Evolutionary conservation across 2,113 vertebrate species (phyloP).

Genomic region (Dromas ardeola): DNA sequence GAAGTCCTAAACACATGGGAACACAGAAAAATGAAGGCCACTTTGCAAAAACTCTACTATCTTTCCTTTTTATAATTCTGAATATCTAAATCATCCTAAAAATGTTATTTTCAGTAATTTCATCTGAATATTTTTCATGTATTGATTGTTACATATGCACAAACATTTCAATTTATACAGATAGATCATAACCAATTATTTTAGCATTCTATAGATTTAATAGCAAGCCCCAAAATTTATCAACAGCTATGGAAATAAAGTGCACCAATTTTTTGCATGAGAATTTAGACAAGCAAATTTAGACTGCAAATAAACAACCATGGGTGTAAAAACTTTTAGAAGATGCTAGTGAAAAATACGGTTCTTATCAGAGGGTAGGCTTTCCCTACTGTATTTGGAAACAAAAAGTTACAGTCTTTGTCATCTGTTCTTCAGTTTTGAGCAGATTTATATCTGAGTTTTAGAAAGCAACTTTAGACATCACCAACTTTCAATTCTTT

Average conservation of each 20-base stretch:
- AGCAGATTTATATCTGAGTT: neutral
- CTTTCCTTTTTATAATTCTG: neutral
- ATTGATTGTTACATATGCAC: neutral
- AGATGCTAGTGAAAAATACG: neutral
- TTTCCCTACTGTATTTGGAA: neutral
- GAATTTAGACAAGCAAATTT: neutral
- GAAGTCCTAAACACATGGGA: neutral
- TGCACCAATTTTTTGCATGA: neutral
- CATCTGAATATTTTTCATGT: neutral
- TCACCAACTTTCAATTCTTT: neutral
- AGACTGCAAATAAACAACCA: neutral
- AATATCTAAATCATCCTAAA: neutral
- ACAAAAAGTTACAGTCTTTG: neutral
- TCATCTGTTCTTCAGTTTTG: neutral
- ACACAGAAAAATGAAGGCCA: neutral
- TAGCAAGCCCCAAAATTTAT: neutral
- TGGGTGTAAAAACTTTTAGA: neutral
- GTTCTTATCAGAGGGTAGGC: neutral
- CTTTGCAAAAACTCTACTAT: neutral
- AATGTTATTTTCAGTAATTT: neutral
- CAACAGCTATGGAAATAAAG: neutral
- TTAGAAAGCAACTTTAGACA: neutral
- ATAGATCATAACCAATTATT: neutral
- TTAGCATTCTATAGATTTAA: neutral
- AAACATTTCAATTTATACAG: neutral